These are phyloP conservation scores for Philereme vetulata DNA, from an alignment of 2,888 invertebrate genomes.

Conservation along the genomic window DNA sequence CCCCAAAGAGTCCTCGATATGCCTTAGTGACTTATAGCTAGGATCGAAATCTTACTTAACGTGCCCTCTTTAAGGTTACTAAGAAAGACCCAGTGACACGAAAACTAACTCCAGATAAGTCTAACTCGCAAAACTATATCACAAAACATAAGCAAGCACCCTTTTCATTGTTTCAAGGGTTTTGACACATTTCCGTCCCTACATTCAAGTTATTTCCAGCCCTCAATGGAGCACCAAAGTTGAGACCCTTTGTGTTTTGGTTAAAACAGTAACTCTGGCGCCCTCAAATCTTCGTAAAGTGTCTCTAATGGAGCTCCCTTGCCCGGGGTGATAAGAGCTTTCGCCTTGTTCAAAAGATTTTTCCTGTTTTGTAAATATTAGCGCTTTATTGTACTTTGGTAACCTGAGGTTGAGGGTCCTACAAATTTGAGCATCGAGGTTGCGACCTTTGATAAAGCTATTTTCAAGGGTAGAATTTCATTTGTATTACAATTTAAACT, in stretches of 20 bases:
- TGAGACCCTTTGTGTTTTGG: slow-evolving; percentile 54
- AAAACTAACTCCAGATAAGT: too few species aligned
- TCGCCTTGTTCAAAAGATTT: slow-evolving; percentile 66
- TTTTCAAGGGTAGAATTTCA: slow-evolving; percentile 24
- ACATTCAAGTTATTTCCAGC: slow-evolving; percentile 41
- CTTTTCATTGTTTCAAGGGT: slow-evolving; percentile 44
- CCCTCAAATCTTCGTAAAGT: slow-evolving; percentile 75
- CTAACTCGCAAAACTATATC: slow-evolving; percentile 23
- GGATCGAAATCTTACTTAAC: too few species aligned
- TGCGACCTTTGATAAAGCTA: slow-evolving; percentile 16
- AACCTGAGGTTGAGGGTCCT: slow-evolving; percentile 18
- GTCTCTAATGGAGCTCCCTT: slow-evolving; percentile 71
- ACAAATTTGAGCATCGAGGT: slow-evolving; percentile 1
- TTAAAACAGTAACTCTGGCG: slow-evolving; percentile 58
- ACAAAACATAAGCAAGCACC: slow-evolving; percentile 31
- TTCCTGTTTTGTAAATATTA: slow-evolving; percentile 71
- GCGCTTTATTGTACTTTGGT: slow-evolving; percentile 41
- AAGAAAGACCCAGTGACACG: too few species aligned
- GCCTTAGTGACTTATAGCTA: too few species aligned
- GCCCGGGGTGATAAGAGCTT: slow-evolving; percentile 71
- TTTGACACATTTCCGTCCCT: slow-evolving; percentile 48
- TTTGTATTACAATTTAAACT: slow-evolving; percentile 38
- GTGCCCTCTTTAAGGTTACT: too few species aligned
- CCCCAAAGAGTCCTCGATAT: too few species aligned
- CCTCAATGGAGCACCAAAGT: slow-evolving; percentile 37